These are phyloP conservation scores for Polyergus mexicanus DNA, from an alignment of 1,140 invertebrate genomes.

Conservation along the genomic window DNA sequence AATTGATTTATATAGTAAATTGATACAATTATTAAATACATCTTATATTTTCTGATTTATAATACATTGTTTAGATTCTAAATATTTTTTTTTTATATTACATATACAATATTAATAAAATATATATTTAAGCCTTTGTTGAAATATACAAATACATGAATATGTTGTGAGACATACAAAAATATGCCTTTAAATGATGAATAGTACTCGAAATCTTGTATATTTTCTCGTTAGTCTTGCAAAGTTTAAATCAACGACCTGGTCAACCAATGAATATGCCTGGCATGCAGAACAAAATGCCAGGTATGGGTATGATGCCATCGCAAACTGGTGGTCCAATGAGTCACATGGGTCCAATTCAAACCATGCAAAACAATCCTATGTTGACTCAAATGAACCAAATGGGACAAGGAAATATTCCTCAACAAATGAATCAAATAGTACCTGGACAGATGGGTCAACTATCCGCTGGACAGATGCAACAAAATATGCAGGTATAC, in stretches of 20 bases:
- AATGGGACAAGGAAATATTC: conserved; percentile 82
- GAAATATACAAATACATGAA: background rate
- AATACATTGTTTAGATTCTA: background rate
- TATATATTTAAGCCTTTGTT: background rate
- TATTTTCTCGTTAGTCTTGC: conserved; percentile 84
- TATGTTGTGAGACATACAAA: background rate
- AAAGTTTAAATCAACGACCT: conserved; percentile 88
- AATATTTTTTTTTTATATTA: background rate
- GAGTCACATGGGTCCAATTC: conserved; percentile 83
- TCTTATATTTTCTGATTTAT: background rate
- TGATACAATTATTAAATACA: background rate
- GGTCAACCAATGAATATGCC: conserved; percentile 88
- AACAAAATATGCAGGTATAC: conserved; percentile 82
- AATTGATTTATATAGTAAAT: background rate
- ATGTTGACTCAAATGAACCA: conserved; percentile 85
- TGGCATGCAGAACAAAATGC: conserved; percentile 88
- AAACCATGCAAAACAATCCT: conserved; percentile 81
- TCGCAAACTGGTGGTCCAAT: conserved; percentile 83
- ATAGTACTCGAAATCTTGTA: background rate
- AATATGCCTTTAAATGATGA: background rate
- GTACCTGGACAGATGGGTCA: conserved; percentile 81
- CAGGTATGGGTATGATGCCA: conserved; percentile 85
- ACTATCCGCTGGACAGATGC: conserved; percentile 82
- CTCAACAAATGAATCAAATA: conserved; percentile 84
- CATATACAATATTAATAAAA: background rate